These are phyloP conservation scores for Diplolepis rosae DNA, from an alignment of 2,888 invertebrate genomes.

Conservation along the genomic window DNA sequence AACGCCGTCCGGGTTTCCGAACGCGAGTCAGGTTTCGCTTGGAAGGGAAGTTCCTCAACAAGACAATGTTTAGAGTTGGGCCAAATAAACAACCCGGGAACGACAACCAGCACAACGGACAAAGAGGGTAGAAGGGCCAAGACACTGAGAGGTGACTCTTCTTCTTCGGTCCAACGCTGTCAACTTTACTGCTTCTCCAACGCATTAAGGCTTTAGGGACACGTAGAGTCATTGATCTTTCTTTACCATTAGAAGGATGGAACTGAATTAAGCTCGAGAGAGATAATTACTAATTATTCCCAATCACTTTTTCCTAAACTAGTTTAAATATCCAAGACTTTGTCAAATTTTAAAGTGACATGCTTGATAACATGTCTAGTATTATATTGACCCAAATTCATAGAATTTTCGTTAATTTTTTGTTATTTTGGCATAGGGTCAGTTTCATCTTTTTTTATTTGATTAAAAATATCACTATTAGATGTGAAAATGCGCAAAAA, in stretches of 20 bases:
- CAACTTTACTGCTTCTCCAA: neutral
- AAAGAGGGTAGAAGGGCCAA: conserved; percentile 32
- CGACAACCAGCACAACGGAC: conserved; percentile 32
- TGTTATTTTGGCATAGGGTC: too few relatives aligned
- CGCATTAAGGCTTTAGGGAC: neutral
- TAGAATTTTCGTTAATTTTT: too few relatives aligned
- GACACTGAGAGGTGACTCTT: neutral
- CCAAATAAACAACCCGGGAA: conserved; percentile 61
- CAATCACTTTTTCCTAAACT: too few relatives aligned
- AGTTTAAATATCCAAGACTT: too few relatives aligned
- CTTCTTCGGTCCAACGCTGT: neutral
- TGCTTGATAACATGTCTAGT: too few relatives aligned
- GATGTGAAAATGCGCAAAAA: too few relatives aligned
- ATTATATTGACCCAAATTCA: too few relatives aligned
- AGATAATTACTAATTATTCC: too few relatives aligned
- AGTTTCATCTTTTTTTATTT: too few relatives aligned
- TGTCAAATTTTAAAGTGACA: too few relatives aligned
- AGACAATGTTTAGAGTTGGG: conserved; percentile 64
- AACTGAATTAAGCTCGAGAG: neutral
- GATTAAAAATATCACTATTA: too few relatives aligned
- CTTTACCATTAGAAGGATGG: neutral
- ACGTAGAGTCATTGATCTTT: neutral
- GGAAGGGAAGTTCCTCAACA: conserved; percentile 60
- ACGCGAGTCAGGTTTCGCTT: conserved; percentile 62
- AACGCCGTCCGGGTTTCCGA: conserved; percentile 64